A percentile compares a stretch with the other conserved stretches of the same genome.
These are phyloP conservation scores for Drosophila infuscata DNA, from an alignment of 2,888 invertebrate species.

Conservation along the genomic window DNA sequence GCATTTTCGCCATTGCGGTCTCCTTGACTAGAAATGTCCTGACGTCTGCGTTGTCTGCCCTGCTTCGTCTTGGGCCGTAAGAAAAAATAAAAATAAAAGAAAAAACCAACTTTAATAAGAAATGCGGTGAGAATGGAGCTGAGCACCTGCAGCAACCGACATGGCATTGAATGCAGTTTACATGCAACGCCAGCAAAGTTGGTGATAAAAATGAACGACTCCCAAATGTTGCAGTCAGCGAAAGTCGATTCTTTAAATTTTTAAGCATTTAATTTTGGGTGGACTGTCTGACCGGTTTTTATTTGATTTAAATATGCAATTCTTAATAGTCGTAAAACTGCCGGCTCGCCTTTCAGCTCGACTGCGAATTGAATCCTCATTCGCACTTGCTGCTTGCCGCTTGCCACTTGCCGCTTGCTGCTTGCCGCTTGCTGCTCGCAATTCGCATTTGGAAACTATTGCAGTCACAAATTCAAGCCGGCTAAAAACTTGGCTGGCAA, in stretches of 20 bases:
- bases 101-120: constrained; percentile 69
- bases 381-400: constrained; percentile 14
- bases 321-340: constrained; percentile 61
- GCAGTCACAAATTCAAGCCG: constrained; percentile 49
- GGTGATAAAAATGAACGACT: constrained; percentile 73
- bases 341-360: constrained; percentile 15
- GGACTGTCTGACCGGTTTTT: constrained; percentile 1
- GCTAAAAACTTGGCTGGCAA: constrained; percentile 32
- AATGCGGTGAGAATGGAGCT: constrained; percentile 38
- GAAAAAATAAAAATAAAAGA: neutral
- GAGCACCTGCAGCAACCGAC: constrained; percentile 52
- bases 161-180: constrained; percentile 51
- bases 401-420: constrained; percentile 13
- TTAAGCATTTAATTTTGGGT: constrained; percentile 67
- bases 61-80: constrained; percentile 34
- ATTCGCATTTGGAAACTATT: constrained; percentile 59
- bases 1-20: constrained; percentile 49
- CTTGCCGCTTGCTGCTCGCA: constrained; percentile 15
- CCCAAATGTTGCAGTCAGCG: constrained; percentile 66
- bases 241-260: constrained; percentile 67
- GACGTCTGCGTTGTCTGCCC: constrained; percentile 15
- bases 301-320: constrained; percentile 78
- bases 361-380: constrained; percentile 64
- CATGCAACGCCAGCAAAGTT: constrained; percentile 43
- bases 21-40: constrained; percentile 20